Base-by-base conservation (phyloP, 2,888 invertebrate genomes). In the Aspidiotus rigidus region DNA sequence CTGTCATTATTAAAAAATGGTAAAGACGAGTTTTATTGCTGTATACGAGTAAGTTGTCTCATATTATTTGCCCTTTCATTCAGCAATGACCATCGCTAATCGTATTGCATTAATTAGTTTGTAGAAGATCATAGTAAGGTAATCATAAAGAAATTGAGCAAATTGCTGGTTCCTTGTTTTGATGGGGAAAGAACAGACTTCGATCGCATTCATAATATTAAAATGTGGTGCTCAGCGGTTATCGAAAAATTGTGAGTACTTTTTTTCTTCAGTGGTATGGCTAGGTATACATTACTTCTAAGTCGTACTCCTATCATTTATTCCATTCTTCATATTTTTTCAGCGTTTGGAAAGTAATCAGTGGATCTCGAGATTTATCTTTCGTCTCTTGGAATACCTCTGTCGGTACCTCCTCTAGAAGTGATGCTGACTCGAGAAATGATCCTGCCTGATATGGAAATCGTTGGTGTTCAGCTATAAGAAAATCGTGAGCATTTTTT, bases 201-300 rank as follows among this genome's bases (percentile, higher is more conserved):
- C 49, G 49, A 44, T 44, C 49, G 49, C 49, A 44, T 44, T 44
- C 49, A 44, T 44, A 44, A 44, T 44, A 11, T 44, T 44, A 8
- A 44, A 44, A 44, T 44, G 49, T 44, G 49, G 49, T 44, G 49
- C 49, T 44, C 49, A 44, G 49, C 49, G 49, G 49, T 44, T 44
- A 44, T 44, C 49, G 11, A 44, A 44, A 44, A 44, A 44, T 44
- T 44, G 49, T 44, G 49, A 44, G 49, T 44, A 44, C 49, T 44
- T 44, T 44, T 44, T 44, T 44, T 44, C 49, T 44, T 44, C 49
- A 44, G 49, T 44, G 49, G 49, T 44, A 44, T 44, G 49, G 49
- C 49, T 44, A 44, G 49, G 49, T 44, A 44, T 44, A 44, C 49
- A 44, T 44, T 44, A 44, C 49, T 44, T 44, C 49, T 44, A 44